Conservation (phyloP, 1,140 invertebrate genomes). For the Drosophila neocordata region DNA sequence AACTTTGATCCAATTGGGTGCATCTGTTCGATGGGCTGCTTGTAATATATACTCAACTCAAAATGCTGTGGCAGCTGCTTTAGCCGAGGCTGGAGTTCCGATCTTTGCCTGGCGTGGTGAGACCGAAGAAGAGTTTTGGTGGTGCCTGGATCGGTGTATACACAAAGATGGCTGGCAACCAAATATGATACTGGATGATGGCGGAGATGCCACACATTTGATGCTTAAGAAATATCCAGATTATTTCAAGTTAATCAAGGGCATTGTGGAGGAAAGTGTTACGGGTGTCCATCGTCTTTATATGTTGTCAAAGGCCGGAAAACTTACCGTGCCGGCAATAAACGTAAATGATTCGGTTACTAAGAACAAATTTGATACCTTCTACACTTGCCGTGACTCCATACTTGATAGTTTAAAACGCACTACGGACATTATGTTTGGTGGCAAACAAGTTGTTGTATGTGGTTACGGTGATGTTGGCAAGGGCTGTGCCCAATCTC, state of each 20-base stretch:
- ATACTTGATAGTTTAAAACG: constrained; percentile 88
- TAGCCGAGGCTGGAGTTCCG: constrained; percentile 94
- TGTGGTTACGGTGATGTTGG: constrained; percentile 99
- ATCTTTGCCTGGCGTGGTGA: constrained; percentile 98
- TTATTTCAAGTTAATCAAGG: constrained; percentile 97
- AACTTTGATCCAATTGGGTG: constrained; percentile 94
- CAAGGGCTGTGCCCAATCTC: constrained; percentile 97
- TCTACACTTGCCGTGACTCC: constrained; percentile 71
- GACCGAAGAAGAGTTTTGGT: constrained; percentile 99
- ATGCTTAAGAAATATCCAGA: constrained; percentile 98
- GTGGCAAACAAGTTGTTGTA: constrained; percentile 97
- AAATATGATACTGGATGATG: constrained; percentile 99
- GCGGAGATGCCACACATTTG: constrained; percentile 97
- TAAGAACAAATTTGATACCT: constrained; percentile 98
- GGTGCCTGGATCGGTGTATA: constrained; percentile 97
- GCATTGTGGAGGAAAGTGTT: constrained; percentile 98
- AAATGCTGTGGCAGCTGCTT: constrained; percentile 97
- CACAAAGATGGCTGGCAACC: constrained; percentile 92
- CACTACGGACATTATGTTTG: constrained; percentile 99
- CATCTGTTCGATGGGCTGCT: constrained; percentile 96
- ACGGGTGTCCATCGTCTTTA: constrained; percentile 99
- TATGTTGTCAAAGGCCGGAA: constrained; percentile 96
- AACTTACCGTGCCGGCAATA: constrained; percentile 97
- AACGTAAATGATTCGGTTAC: constrained; percentile 99
- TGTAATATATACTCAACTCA: constrained; percentile 99